A percentile compares a stretch with the other conserved stretches of the same genome.
Conservation (phyloP, 2,113 vertebrate genomes). For the Megaceryle maxima region DNA sequence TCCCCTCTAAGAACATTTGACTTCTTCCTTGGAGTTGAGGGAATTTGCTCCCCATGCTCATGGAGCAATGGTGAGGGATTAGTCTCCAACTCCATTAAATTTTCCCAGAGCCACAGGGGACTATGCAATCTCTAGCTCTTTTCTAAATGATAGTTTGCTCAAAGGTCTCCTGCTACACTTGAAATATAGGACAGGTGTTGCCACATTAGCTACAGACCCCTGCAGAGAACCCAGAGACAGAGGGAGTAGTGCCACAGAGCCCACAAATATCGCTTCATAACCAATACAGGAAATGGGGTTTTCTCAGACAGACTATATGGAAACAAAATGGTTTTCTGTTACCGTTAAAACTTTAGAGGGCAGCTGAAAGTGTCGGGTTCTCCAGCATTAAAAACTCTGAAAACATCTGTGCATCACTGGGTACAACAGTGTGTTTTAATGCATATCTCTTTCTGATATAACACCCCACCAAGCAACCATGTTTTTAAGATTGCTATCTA, state of each 20-base stretch:
- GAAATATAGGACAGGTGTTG: slow-evolving; percentile 25
- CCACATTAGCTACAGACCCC: not conserved
- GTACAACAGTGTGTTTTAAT: not conserved
- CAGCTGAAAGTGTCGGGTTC: not conserved
- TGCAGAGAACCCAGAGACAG: not conserved
- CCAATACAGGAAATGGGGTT: not conserved
- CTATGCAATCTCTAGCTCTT: not conserved
- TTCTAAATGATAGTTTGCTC: slow-evolving; percentile 10
- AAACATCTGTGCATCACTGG: not conserved
- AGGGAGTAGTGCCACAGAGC: not conserved
- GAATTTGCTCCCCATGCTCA: slow-evolving; percentile 22
- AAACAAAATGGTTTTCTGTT: not conserved
- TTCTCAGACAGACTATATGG: not conserved
- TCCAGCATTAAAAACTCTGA: not conserved
- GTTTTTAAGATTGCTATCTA: not conserved
- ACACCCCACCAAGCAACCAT: not conserved
- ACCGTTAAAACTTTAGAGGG: not conserved
- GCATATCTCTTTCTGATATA: not conserved
- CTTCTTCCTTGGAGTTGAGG: not conserved
- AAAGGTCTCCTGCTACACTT: not conserved
- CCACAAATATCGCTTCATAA: not conserved
- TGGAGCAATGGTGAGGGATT: not conserved
- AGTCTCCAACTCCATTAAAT: slow-evolving; percentile 36
- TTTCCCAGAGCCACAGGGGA: not conserved
- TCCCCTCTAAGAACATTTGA: not conserved